Evolutionary conservation across 2,113 vertebrate genomes (phyloP), one percentile per base, ranked within the genome.

Genomic region (Tupaia tana): DNA sequence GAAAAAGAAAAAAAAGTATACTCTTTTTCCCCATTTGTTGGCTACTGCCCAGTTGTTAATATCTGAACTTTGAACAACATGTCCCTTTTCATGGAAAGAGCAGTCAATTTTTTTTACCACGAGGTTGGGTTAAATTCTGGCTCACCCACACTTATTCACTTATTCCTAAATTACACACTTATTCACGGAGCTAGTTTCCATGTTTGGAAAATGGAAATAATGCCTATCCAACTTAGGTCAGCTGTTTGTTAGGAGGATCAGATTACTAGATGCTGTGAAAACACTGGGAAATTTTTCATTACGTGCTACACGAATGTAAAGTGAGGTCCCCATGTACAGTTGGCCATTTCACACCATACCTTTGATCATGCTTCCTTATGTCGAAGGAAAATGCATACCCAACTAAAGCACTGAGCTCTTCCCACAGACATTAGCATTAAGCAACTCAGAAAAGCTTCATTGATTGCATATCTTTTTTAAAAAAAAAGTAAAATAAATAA

Each of bases 161-260:
- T 43, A 43, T 80, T 84, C 85, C 80, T 81, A 84, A 83, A 78
- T 58, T 34, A 77, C 20, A 10, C 82, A 87, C 13, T 85, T 86
- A 80, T 18, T 92, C 24, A 67, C 27, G 58, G 61, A 95, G 22
- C 20, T 77, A 20, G 1, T 93, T 95, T 87, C 66, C 61, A 29
- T 12, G 82, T 52, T 80, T 31, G 64, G 66, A 95, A 95, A 93
- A 85, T 19, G 64, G 79, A 59, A 81, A 67, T 56, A 43, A 83
- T n/a, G 22, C 16, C 52, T 63, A n/a, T 34, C 9, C 9, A 75
- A 56, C 13, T 31, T 66, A 54, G 19, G 43, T 66, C 27, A 61
- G 63, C 75, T 64, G 7, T 22, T 86, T 31, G 29, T 25, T 29
- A 75, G 25, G 7, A 83, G 52, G 69, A 86, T 69, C 54, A 74